Evolutionary conservation across 2,113 vertebrate species (phyloP).

Genomic region (Elaphurus davidianus): DNA sequence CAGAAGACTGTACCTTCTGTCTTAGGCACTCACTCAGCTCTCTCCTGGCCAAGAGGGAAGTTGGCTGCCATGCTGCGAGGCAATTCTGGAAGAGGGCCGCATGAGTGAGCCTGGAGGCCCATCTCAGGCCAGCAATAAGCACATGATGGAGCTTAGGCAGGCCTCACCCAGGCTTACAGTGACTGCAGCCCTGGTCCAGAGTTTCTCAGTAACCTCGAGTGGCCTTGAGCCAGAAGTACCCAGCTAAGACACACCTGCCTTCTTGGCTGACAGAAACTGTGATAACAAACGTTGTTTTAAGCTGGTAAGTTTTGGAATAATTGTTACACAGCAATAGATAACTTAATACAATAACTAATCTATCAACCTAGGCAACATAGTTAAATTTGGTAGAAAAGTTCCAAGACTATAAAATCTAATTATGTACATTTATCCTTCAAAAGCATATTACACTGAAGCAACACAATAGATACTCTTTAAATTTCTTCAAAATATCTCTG

Average conservation of each 20-base stretch:
- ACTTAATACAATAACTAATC: not conserved
- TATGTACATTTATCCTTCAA: not conserved
- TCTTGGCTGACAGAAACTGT: not conserved
- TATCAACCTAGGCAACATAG: not conserved
- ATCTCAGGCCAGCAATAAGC: not conserved
- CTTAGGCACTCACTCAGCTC: not conserved
- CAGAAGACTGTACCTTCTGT: not conserved
- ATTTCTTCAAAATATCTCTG: not conserved
- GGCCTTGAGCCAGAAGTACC: not conserved
- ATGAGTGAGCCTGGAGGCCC: not conserved
- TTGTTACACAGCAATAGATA: not conserved
- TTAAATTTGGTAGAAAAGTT: not conserved
- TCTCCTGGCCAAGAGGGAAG: not conserved
- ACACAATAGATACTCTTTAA: not conserved
- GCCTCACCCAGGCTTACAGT: not conserved
- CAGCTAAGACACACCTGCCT: not conserved
- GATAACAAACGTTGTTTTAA: not conserved
- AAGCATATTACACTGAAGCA: not conserved
- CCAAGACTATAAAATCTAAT: conserved; percentile 1
- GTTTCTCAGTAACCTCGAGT: not conserved
- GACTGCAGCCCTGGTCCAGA: not conserved
- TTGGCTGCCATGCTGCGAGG: not conserved
- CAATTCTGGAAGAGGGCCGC: not conserved
- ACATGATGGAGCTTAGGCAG: not conserved
- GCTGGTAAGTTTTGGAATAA: not conserved